Conservation (phyloP, 2,113 vertebrate genomes). For the Sceloporus undulatus region DNA sequence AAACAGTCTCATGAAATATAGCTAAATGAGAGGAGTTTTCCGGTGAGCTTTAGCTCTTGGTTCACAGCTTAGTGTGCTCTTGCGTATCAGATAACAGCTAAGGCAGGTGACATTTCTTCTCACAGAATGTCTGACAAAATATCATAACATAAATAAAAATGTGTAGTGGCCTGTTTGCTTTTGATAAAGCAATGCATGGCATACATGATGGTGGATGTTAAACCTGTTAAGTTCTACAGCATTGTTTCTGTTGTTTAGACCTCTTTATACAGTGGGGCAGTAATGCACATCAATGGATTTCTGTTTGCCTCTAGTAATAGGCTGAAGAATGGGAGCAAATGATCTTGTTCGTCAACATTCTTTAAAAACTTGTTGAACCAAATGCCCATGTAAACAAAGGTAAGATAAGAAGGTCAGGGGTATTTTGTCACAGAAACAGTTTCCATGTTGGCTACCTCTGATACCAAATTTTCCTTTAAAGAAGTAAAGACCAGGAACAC, state of each 20-base stretch:
- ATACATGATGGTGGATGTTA: neutral
- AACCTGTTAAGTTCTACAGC: neutral
- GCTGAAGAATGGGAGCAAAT: neutral
- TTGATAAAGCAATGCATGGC: neutral
- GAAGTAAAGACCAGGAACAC: too few species aligned
- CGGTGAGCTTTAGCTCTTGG: neutral
- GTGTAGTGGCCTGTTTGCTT: neutral
- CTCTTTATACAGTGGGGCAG: neutral
- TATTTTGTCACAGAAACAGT: too few species aligned
- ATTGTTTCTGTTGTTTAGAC: neutral
- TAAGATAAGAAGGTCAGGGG: neutral
- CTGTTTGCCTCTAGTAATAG: neutral
- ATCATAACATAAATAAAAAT: neutral
- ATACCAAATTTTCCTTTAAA: too few species aligned
- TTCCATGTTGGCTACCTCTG: too few species aligned
- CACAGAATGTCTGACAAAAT: neutral
- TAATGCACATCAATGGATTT: neutral
- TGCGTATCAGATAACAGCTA: neutral
- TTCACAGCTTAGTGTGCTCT: neutral
- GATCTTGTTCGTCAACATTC: slow-evolving; percentile 4
- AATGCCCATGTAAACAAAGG: neutral
- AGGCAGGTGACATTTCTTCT: neutral
- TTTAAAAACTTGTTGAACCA: neutral
- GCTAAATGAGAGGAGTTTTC: neutral
- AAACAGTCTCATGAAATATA: slow-evolving; percentile 2